Evolutionary conservation across 1,140 invertebrate species (phyloP).

Genomic region (Ceratina australensis): DNA sequence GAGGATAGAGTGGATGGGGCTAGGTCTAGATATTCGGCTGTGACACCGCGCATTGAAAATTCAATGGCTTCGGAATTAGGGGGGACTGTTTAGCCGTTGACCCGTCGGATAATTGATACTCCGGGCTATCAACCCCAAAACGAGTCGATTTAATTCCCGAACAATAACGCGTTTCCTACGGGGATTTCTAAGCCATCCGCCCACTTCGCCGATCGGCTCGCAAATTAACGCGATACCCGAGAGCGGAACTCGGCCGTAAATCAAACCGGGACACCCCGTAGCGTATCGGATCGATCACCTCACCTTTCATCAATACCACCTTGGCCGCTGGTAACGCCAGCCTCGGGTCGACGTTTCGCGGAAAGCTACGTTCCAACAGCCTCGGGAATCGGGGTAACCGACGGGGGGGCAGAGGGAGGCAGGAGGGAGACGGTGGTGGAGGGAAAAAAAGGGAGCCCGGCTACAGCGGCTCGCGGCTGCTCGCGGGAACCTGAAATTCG

Average conservation of each 20-base stretch:
- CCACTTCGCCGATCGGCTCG: background rate
- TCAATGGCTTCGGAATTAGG: too few species aligned
- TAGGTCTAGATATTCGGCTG: too few species aligned
- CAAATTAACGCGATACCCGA: conserved; percentile 17
- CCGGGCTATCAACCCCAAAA: too few species aligned
- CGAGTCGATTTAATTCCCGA: background rate
- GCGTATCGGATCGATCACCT: conserved; percentile 42
- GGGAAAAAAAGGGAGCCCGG: background rate
- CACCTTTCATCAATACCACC: conserved; percentile 46
- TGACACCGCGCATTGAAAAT: too few species aligned
- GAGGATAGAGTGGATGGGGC: too few species aligned
- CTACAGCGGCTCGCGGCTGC: background rate
- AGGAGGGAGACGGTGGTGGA: background rate
- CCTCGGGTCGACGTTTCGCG: conserved; percentile 23
- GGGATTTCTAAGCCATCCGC: background rate
- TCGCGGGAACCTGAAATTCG: conserved; percentile 30
- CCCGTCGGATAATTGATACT: background rate
- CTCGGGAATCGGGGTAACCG: background rate
- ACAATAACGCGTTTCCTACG: background rate
- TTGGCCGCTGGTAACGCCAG: conserved; percentile 13
- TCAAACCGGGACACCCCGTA: conserved; percentile 41
- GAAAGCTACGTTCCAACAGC: conserved; percentile 7
- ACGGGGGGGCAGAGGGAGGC: too few species aligned
- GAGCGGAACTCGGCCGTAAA: conserved; percentile 2
- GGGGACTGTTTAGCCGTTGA: background rate